phyloP scores from a whole-genome alignment of 2,113 vertebrate species.

The Maccullochella peelii region DNA sequence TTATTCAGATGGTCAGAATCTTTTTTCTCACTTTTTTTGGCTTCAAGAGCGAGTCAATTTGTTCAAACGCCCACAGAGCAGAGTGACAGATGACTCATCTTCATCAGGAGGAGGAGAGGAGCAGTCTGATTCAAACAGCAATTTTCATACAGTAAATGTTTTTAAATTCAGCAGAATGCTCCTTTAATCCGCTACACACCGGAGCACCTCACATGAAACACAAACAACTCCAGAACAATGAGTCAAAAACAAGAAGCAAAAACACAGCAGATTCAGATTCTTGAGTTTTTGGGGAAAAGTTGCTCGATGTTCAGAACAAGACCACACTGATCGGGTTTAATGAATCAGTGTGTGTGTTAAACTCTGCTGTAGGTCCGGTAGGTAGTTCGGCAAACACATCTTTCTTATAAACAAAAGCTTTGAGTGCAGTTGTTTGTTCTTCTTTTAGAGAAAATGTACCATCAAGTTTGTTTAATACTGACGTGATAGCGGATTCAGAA shows the following conservation, averaged over 20 bases:
- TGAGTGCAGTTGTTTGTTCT: too few relatives aligned
- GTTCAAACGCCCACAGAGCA: slow-evolving; percentile 54
- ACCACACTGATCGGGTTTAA: too few relatives aligned
- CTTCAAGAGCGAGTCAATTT: slow-evolving; percentile 41
- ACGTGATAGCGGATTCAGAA: too few relatives aligned
- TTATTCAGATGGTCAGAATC: slow-evolving; percentile 26
- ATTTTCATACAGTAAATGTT: background rate
- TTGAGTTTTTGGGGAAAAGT: too few relatives aligned
- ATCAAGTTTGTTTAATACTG: too few relatives aligned
- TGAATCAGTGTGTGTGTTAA: too few relatives aligned
- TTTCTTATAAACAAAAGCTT: too few relatives aligned
- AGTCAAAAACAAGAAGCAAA: too few relatives aligned
- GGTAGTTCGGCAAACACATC: too few relatives aligned
- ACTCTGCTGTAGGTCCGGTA: too few relatives aligned
- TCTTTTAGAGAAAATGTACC: too few relatives aligned
- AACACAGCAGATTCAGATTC: background rate
- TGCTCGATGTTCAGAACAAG: too few relatives aligned
- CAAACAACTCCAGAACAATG: background rate
- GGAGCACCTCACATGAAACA: background rate
- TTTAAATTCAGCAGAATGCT: slow-evolving; percentile 1
- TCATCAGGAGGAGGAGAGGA: slow-evolving; percentile 29
- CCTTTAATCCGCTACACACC: slow-evolving; percentile 6
- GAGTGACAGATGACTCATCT: slow-evolving; percentile 51
- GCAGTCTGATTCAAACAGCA: background rate
- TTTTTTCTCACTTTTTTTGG: slow-evolving; percentile 30